Base-by-base conservation (phyloP, 2,113 vertebrate species). In the Irena cyanogastra region DNA sequence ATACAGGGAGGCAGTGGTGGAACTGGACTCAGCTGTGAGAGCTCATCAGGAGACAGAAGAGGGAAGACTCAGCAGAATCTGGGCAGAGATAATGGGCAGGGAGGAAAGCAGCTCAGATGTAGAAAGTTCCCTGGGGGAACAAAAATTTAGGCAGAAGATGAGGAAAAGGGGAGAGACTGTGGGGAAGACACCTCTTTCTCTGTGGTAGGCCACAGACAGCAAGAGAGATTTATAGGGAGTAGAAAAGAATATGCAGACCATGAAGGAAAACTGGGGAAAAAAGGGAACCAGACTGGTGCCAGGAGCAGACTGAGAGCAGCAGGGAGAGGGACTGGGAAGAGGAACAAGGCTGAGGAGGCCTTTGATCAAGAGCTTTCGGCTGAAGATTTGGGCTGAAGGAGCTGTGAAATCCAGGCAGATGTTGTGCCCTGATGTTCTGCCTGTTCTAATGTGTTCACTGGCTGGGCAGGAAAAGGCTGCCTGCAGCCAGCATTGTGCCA, bases 401-500 rank as follows among this genome's bases (percentile, higher is more conserved):
- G 31, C 47, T 54, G 14, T 53, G 23, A 80, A 49, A 22, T 53
- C 63, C 27, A 52, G 59, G 13, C 27, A 61, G 63, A 14, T 27
- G 35, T 12, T 57, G 27, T 45, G 19, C 11, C 10, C 18, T 4
- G 2, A 33, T 2, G 0, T 35, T 26, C 28, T 74, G 39, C 19
- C n/a, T 18, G 23, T 22, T 3, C 27, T 6, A 1, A 3, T 1
- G 5, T 33, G 17, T 47, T 75, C 7, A 3, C 13, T 23, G 33
- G 4, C 27, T 63, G 72, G 47, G 24, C 56, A 95, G 49, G 30
- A 39, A 72, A 18, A 56, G 26, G 28, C 66, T 49, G 10, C 35
- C 35, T 75, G 65, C 70, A 83, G 16, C 42, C 30, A 33, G 2
- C 16, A 13, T 9, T 14, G 5, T 41, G 64, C 78, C 78, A 79